Evolutionary conservation across 2,888 invertebrate genomes (phyloP).

Genomic region (Plagodis dolabraria): DNA sequence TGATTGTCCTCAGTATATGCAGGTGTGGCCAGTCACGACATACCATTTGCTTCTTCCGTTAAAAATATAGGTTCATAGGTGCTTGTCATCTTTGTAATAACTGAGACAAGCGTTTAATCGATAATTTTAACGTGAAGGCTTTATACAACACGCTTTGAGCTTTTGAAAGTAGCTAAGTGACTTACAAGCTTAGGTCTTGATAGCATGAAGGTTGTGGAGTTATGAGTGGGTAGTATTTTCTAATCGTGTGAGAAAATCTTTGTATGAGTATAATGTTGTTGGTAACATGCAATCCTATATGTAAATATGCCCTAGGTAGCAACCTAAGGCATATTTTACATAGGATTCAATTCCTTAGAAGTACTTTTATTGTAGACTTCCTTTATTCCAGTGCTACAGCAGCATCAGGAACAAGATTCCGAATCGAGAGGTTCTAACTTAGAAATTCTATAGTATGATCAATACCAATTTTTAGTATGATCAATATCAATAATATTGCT

Average conservation of each 20-base stretch:
- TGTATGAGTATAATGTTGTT: conserved; percentile 6
- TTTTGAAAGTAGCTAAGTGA: conserved; percentile 45
- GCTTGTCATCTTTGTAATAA: conserved; percentile 49
- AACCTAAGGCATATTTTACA: conserved; percentile 7
- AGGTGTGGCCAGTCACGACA: conserved; percentile 59
- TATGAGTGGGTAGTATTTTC: conserved; percentile 44
- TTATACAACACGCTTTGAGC: conserved; percentile 48
- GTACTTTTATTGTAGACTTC: too few relatives aligned
- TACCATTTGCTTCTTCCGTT: conserved; percentile 43
- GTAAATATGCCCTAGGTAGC: too few relatives aligned
- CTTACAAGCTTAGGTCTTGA: conserved; percentile 18
- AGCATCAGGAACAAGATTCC: too few relatives aligned
- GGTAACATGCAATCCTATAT: conserved; percentile 16
- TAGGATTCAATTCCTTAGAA: neutral
- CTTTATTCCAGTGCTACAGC: too few relatives aligned
- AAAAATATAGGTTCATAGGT: conserved; percentile 27
- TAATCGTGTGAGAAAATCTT: conserved; percentile 29
- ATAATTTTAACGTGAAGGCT: conserved; percentile 54
- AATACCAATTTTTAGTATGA: too few relatives aligned
- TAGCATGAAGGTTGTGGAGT: conserved; percentile 43
- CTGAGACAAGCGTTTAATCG: conserved; percentile 54
- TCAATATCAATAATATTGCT: too few relatives aligned
- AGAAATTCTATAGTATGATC: too few relatives aligned
- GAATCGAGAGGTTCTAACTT: too few relatives aligned
- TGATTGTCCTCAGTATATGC: conserved; percentile 43